Conservation (phyloP, 30 jellyfish, hydroid and myxozoan species). For the Aurelia sp. region DNA sequence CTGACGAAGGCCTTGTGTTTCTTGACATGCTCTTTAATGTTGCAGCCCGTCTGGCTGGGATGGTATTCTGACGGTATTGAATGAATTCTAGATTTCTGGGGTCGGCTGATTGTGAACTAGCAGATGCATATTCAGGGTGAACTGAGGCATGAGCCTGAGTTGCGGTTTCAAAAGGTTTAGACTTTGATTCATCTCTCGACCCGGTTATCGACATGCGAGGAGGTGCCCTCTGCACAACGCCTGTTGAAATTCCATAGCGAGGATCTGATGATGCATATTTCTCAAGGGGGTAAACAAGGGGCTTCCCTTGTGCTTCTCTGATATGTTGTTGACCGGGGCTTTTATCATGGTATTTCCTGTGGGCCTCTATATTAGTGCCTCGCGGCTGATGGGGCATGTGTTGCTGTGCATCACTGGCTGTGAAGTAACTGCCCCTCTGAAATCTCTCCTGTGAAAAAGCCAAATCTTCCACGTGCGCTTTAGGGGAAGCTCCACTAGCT, state of each 20-base stretch:
- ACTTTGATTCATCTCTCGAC: not conserved
- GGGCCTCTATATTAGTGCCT: not conserved
- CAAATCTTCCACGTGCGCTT: not conserved
- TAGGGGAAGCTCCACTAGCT: not conserved
- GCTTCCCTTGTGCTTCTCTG: not conserved
- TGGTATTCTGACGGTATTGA: not conserved
- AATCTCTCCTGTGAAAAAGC: not conserved
- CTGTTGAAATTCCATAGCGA: conserved; percentile 74
- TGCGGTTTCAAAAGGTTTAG: not conserved
- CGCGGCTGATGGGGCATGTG: not conserved
- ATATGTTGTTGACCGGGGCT: not conserved
- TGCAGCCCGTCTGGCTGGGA: conserved; percentile 24
- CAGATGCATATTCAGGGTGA: not conserved
- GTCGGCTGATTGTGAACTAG: not conserved
- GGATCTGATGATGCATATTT: not conserved
- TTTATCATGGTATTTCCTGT: not conserved
- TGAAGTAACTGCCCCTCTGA: not conserved
- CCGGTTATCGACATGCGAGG: conserved; percentile 71
- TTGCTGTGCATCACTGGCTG: not conserved
- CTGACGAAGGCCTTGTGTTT: conserved; percentile 63
- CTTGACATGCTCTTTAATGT: conserved; percentile 32
- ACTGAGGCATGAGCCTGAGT: not conserved
- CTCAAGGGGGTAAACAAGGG: not conserved
- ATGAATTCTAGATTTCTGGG: not conserved
- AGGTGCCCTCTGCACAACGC: conserved; percentile 59